Evolutionary conservation across 2,113 vertebrate genomes (phyloP).

Genomic region (Puntigrus tetrazona): DNA sequence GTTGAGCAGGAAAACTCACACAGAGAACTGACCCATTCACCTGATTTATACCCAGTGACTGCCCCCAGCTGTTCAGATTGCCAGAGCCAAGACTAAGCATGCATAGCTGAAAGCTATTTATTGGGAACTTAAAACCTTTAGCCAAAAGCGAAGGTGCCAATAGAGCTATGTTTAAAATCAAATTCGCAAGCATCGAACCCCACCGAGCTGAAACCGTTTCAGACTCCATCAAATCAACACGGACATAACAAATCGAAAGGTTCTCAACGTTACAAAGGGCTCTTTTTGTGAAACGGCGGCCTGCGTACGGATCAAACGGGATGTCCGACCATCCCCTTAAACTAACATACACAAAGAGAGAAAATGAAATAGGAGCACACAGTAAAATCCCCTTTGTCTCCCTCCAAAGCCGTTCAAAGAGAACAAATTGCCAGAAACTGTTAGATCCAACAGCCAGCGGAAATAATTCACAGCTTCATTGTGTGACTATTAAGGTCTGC

Average conservation of each 20-base stretch:
- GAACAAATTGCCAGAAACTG: slow-evolving; percentile 62
- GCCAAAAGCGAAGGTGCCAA: slow-evolving; percentile 55
- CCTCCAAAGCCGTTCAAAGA: slow-evolving; percentile 47
- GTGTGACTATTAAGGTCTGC: slow-evolving; percentile 66
- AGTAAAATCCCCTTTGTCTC: slow-evolving; percentile 42
- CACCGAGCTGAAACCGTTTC: slow-evolving; percentile 14
- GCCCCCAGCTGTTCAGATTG: slow-evolving; percentile 74
- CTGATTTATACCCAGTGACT: slow-evolving; percentile 77
- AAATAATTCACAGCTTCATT: slow-evolving; percentile 67
- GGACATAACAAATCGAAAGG: neutral
- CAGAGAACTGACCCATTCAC: slow-evolving; percentile 63
- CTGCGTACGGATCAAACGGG: slow-evolving; percentile 16
- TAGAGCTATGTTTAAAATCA: slow-evolving; percentile 43
- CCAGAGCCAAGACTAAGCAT: slow-evolving; percentile 70
- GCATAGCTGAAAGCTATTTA: slow-evolving; percentile 64
- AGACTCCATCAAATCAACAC: slow-evolving; percentile 17
- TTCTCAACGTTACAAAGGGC: neutral
- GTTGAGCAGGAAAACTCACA: slow-evolving; percentile 61
- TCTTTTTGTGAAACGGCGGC: neutral
- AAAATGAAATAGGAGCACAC: slow-evolving; percentile 36
- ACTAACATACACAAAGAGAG: slow-evolving; percentile 43
- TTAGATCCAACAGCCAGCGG: slow-evolving; percentile 63
- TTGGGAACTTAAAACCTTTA: slow-evolving; percentile 62
- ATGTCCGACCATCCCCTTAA: slow-evolving; percentile 4
- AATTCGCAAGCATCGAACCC: slow-evolving; percentile 25